phyloP scores from a whole-genome alignment of 2,888 invertebrate species.

The Heliothis peltigera region DNA sequence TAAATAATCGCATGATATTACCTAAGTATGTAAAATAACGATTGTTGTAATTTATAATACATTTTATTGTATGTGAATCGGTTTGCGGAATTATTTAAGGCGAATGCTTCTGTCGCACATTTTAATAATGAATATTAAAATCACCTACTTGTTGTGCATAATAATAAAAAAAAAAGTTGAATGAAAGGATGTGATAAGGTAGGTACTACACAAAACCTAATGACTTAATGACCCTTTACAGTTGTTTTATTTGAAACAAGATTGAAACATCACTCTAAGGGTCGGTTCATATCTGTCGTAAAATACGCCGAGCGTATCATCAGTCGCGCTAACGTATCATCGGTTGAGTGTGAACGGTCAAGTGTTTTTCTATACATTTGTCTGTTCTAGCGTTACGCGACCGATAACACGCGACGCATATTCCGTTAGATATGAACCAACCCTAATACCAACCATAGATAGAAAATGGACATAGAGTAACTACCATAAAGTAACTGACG shows the following conservation, averaged over 20 bases:
- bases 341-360: too few species aligned
- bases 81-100: conserved; percentile 70
- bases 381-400: too few species aligned
- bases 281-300: too few species aligned
- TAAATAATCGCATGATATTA: conserved; percentile 56
- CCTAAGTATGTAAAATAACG: conserved; percentile 54
- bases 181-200: conserved; percentile 54
- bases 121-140: conserved; percentile 74
- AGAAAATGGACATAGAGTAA: not conserved
- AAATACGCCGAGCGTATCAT: too few species aligned
- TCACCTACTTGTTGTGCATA: conserved; percentile 70
- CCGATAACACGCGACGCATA: too few species aligned
- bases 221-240: not conserved
- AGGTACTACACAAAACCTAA: conserved; percentile 14
- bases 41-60: conserved; percentile 65
- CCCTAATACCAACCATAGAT: not conserved
- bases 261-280: not conserved
- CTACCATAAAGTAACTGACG: not conserved
- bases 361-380: too few species aligned
- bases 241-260: not conserved
- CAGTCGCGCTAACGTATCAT: too few species aligned
- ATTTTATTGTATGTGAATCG: conserved; percentile 65
- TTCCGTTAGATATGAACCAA: too few species aligned
- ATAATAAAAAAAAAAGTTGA: conserved; percentile 48
- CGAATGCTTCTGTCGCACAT: conserved; percentile 83